Percentiles rank a stretch among this genome's conserved stretches.
These are phyloP conservation scores for Pseudopodoces humilis DNA, from an alignment of 2,113 vertebrate genomes.

Conservation along the genomic window DNA sequence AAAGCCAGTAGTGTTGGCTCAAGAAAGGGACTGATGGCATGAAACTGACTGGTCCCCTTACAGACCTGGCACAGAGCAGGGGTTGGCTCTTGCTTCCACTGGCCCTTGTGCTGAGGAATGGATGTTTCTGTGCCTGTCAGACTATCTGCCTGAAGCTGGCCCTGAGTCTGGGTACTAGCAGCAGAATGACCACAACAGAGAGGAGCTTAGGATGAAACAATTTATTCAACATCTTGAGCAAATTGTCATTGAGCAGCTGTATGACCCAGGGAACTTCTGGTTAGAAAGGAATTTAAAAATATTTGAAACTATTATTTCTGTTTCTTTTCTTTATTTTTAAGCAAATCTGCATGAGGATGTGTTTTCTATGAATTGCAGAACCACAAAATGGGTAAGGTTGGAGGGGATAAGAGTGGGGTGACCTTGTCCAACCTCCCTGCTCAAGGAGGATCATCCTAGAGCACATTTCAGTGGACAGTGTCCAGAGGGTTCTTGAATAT, in stretches of 20 bases:
- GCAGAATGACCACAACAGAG: conserved; percentile 30
- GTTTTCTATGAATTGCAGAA: neutral
- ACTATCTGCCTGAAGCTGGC: neutral
- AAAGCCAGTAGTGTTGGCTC: neutral
- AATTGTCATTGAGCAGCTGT: conserved; percentile 26
- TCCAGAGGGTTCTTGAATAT: neutral
- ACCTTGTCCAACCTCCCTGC: neutral
- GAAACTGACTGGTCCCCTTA: neutral
- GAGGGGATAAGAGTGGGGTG: neutral
- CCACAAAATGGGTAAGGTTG: neutral
- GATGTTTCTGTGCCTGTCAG: neutral
- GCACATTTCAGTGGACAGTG: neutral
- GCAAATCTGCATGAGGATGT: neutral
- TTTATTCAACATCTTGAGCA: conserved; percentile 15
- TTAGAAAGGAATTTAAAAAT: conserved; percentile 14
- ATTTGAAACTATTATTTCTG: neutral
- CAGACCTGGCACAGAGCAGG: neutral
- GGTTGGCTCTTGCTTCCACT: neutral
- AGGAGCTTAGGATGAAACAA: conserved; percentile 10
- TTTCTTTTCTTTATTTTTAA: neutral
- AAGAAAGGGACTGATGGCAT: neutral
- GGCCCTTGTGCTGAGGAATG: neutral
- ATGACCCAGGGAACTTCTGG: neutral
- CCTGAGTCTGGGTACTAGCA: neutral
- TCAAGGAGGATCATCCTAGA: neutral